phyloP scores from a whole-genome alignment of 2,797 vertebrate species.

The Acanthopagrus latus region DNA sequence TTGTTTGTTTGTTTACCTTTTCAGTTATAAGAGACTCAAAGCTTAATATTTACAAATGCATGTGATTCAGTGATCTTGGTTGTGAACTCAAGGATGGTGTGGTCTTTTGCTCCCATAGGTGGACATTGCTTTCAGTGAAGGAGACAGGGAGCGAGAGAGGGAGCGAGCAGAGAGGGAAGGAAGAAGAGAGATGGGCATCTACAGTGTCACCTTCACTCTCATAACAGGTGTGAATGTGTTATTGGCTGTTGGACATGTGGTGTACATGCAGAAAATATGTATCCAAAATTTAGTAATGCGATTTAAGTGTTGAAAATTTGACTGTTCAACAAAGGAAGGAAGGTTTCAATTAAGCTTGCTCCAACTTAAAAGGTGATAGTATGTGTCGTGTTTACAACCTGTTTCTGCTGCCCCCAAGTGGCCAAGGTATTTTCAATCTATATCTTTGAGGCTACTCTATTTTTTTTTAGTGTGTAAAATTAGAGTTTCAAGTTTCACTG shows the following conservation, averaged over 20 bases:
- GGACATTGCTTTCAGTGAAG: constrained; percentile 93
- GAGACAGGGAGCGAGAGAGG: constrained; percentile 82
- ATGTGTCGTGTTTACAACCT: background rate
- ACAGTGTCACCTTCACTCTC: constrained; percentile 93
- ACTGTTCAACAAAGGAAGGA: too few relatives aligned
- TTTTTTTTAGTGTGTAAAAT: background rate
- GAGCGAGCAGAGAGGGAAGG: constrained; percentile 83
- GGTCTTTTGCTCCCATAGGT: constrained; percentile 71
- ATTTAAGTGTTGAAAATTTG: too few relatives aligned
- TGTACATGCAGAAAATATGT: too few relatives aligned
- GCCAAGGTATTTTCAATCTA: background rate
- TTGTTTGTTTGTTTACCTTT: background rate
- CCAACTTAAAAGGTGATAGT: background rate
- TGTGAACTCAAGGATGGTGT: background rate
- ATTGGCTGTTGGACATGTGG: too few relatives aligned
- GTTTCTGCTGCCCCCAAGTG: constrained; percentile 1
- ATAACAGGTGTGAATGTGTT: constrained; percentile 85
- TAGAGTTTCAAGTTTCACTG: too few relatives aligned
- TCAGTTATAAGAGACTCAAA: background rate
- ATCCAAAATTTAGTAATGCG: too few relatives aligned
- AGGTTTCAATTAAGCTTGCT: background rate
- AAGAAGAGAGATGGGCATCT: constrained; percentile 88
- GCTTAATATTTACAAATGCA: background rate
- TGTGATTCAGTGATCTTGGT: background rate
- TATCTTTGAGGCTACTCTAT: background rate